Evolutionary conservation across 2,888 invertebrate species (phyloP).

Genomic region (Leptinotarsa tumamoca): DNA sequence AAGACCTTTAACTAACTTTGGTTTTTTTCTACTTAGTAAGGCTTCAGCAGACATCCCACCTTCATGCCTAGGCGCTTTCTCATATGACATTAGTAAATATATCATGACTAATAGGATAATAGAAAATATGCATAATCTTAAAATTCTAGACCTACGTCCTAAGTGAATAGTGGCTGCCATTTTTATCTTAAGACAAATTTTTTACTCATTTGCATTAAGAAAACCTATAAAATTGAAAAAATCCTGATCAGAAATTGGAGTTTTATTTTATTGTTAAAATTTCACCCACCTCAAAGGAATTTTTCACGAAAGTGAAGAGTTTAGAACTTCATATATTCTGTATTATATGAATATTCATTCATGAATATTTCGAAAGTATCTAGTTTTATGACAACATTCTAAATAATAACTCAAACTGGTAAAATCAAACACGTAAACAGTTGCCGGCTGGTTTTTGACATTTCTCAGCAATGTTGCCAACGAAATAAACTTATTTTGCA

Average conservation of each 20-base stretch:
- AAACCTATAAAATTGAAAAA: constrained; percentile 3
- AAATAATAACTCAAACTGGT: constrained; percentile 7
- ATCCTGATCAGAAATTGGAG: neutral
- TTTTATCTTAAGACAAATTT: constrained; percentile 22
- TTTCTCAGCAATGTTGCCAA: neutral
- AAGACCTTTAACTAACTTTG: constrained; percentile 66
- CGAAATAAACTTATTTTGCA: no score
- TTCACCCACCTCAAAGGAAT: neutral
- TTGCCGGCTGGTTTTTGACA: constrained; percentile 15
- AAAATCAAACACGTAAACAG: constrained; percentile 17
- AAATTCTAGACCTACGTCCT: constrained; percentile 51
- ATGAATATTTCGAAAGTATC: neutral
- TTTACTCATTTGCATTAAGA: constrained; percentile 6
- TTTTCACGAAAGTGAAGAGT: neutral
- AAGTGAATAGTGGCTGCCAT: constrained; percentile 26
- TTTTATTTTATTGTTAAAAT: neutral
- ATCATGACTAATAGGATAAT: constrained; percentile 63
- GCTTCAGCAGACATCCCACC: constrained; percentile 32
- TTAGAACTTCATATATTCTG: neutral
- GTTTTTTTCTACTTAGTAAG: constrained; percentile 50
- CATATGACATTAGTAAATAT: constrained; percentile 74
- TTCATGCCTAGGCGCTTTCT: constrained; percentile 63
- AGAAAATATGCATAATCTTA: constrained; percentile 47
- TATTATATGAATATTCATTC: neutral
- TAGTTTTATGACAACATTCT: neutral